phyloP scores from a whole-genome alignment of 1,140 invertebrate genomes.

The Aradophagus sp. region DNA sequence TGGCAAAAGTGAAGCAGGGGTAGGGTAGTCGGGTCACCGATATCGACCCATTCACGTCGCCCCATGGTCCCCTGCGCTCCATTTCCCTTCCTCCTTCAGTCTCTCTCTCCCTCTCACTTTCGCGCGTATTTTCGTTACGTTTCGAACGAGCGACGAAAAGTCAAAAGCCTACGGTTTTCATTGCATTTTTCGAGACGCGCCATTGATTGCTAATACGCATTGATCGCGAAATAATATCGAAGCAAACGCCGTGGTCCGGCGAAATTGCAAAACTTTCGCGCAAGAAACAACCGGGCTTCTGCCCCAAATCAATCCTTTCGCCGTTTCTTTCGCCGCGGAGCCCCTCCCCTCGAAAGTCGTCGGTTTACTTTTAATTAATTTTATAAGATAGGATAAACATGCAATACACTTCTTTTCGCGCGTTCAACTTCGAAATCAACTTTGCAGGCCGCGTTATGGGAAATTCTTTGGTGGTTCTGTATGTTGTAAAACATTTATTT shows the following conservation, averaged over 20 bases:
- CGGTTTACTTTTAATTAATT: too few species aligned
- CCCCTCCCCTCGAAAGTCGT: too few species aligned
- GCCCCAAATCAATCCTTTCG: slow-evolving; percentile 19
- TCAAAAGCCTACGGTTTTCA: slow-evolving; percentile 18
- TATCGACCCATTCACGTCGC: slow-evolving; percentile 52
- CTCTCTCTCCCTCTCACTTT: slow-evolving; percentile 18
- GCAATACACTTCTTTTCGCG: too few species aligned
- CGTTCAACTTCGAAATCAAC: too few species aligned
- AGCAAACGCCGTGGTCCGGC: slow-evolving; percentile 3
- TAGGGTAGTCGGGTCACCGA: slow-evolving; percentile 45
- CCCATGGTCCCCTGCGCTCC: slow-evolving; percentile 27
- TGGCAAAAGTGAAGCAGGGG: slow-evolving; percentile 20
- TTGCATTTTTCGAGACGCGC: background rate
- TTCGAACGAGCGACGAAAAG: slow-evolving; percentile 7
- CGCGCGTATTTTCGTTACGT: slow-evolving; percentile 11
- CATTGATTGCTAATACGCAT: slow-evolving; percentile 26
- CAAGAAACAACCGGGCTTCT: slow-evolving; percentile 6
- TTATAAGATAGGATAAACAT: too few species aligned
- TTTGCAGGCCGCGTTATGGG: too few species aligned
- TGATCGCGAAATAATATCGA: slow-evolving; percentile 33
- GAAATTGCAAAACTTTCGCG: slow-evolving; percentile 32
- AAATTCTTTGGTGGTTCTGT: too few species aligned
- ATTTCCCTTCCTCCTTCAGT: slow-evolving; percentile 15
- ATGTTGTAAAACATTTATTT: too few species aligned
- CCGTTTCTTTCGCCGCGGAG: slow-evolving; percentile 1